phyloP scores from a whole-genome alignment of 2,113 vertebrate genomes.

The Numenius arquata region DNA sequence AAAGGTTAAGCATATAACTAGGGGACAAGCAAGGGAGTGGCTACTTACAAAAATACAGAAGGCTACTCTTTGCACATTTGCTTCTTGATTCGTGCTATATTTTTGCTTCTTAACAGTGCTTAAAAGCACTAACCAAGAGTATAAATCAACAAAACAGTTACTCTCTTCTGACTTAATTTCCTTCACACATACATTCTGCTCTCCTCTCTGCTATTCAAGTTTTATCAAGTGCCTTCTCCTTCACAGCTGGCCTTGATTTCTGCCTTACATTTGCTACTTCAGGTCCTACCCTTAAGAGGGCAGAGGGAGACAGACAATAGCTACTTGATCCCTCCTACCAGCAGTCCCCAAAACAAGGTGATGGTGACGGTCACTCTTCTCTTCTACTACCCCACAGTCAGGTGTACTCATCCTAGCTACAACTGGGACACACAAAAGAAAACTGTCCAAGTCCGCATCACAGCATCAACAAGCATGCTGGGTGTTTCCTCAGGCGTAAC shows the following conservation, averaged over 20 bases:
- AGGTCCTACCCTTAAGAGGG: not conserved
- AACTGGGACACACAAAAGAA: not conserved
- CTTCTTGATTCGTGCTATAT: too few species aligned
- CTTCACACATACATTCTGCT: not conserved
- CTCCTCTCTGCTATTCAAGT: not conserved
- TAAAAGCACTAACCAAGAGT: not conserved
- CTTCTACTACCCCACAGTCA: not conserved
- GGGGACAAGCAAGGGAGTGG: not conserved
- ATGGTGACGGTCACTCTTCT: not conserved
- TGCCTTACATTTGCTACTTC: not conserved
- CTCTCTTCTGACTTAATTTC: not conserved
- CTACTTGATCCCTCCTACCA: not conserved
- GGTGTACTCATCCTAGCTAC: not conserved
- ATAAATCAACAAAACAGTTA: not conserved
- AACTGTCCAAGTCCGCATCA: not conserved
- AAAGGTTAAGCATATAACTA: not conserved
- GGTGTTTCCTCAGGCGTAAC: not conserved
- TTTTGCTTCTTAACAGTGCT: too few species aligned
- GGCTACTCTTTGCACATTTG: not conserved
- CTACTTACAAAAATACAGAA: not conserved
- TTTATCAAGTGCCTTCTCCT: not conserved
- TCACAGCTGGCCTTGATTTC: not conserved
- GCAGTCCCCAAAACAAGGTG: not conserved
- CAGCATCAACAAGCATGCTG: accelerated
- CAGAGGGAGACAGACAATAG: not conserved